Base-by-base conservation (phyloP, 2,113 vertebrate genomes). In the Ictalurus furcatus region DNA sequence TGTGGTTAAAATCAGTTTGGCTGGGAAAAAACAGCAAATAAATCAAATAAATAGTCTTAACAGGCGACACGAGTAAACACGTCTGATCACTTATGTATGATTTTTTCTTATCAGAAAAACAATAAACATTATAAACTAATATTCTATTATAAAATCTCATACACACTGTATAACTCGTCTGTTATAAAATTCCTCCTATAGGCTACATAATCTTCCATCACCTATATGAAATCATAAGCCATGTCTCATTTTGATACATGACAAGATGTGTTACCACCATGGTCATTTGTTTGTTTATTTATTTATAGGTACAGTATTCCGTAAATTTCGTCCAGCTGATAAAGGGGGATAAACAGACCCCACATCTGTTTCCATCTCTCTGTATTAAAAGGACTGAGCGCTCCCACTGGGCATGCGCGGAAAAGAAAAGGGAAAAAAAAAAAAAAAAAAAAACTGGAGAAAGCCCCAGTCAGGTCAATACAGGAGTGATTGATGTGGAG, bases 401-500 rank as follows among this genome's bases (percentile, higher is more conserved):
- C 93, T 94, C 94, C 95, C 95, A 90, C 85, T 85, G 93, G 93
- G 92, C 93, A 87, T 90, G 92, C 92, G 93, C 93, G 90, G 85
- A 92, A 59, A 54, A n/a, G 90, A 90, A 40, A 21, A 12, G 21
- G 21, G 40, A 30, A 71, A 34, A 44, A 44, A 40, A 61, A 8
- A 61, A 92, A 34, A 54, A 28, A 90, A 90, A 44, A 40, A 34
- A 44, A 44, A 21, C 17, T 4, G 23, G 48, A 16, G 44, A 90
- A 74, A 84, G 63, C 44, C 87, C 93, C 91, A 95, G 96, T 94
- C 96, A 95, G 96, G 96, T 96, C 96, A 95, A 95, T 91, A 94
- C 92, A 94, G 90, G 91, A 92, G 93, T 96, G 97, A 96, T 96
- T 95, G 95, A 96, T 96, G 96, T 92, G 92, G 93, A 95, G 94